Evolutionary conservation across 2,797 vertebrate genomes (phyloP).

Genomic region (Yasuhikotakia modesta): DNA sequence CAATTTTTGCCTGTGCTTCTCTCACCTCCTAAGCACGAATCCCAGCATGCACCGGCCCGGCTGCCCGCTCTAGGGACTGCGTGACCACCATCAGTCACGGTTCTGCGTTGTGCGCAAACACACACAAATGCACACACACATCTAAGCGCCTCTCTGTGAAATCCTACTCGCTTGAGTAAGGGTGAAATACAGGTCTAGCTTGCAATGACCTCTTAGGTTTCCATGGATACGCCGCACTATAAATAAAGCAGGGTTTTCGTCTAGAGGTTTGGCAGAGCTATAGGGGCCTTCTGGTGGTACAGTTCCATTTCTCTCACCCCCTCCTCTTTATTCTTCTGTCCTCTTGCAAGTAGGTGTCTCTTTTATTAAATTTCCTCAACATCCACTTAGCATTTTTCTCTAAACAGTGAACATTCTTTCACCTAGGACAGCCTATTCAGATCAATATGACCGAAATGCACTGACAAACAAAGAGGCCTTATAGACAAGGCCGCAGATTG

Average conservation of each 20-base stretch:
- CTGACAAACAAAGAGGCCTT: slow-evolving; percentile 51
- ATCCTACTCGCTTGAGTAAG: slow-evolving; percentile 85
- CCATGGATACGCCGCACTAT: slow-evolving; percentile 88
- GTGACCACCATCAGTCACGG: slow-evolving; percentile 64
- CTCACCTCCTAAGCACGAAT: slow-evolving; percentile 55
- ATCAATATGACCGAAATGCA: slow-evolving; percentile 18
- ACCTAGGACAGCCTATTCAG: slow-evolving; percentile 37
- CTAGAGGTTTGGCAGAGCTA: slow-evolving; percentile 77
- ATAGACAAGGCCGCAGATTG: slow-evolving; percentile 33
- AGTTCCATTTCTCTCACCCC: slow-evolving; percentile 37
- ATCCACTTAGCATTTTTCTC: slow-evolving; percentile 22
- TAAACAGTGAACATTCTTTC: slow-evolving; percentile 37
- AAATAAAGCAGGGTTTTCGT: slow-evolving; percentile 87
- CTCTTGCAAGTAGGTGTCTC: slow-evolving; percentile 32
- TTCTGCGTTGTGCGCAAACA: slow-evolving; percentile 64
- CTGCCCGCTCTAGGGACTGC: slow-evolving; percentile 62
- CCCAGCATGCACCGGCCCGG: slow-evolving; percentile 60
- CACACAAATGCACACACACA: slow-evolving; percentile 54
- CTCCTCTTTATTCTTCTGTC: slow-evolving; percentile 26
- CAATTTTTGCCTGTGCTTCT: slow-evolving; percentile 56
- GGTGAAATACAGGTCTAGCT: slow-evolving; percentile 88
- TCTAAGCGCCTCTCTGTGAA: slow-evolving; percentile 78
- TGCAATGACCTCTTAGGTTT: slow-evolving; percentile 87
- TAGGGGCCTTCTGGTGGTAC: slow-evolving; percentile 62
- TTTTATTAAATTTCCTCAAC: slow-evolving; percentile 45